Percentiles rank a stretch among this genome's conserved stretches.
Evolutionary conservation across 2,113 vertebrate species (phyloP).

Genomic region (Trogon melanurus): DNA sequence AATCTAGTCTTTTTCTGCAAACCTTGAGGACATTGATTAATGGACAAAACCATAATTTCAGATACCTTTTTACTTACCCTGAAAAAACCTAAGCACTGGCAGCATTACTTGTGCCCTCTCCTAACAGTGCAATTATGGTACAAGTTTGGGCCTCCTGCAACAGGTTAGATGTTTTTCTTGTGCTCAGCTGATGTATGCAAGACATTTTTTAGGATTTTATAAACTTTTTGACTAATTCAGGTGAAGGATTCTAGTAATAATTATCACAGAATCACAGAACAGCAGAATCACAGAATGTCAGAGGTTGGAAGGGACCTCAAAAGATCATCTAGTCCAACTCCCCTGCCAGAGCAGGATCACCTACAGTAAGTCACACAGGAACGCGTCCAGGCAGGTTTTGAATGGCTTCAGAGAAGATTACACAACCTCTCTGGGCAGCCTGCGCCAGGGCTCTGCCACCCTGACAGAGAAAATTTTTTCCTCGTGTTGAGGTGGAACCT

Average conservation of each 20-base stretch:
- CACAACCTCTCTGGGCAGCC: too few relatives aligned
- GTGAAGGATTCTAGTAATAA: not conserved
- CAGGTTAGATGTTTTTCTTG: not conserved
- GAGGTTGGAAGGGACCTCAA: too few relatives aligned
- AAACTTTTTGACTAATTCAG: not conserved
- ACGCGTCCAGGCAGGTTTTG: too few relatives aligned
- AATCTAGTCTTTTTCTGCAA: not conserved
- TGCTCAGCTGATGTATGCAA: not conserved
- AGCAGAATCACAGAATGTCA: too few relatives aligned
- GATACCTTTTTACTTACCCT: not conserved
- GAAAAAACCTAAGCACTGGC: not conserved
- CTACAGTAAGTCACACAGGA: too few relatives aligned
- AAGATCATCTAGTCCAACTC: too few relatives aligned
- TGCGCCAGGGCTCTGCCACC: too few relatives aligned
- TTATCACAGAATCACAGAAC: not conserved
- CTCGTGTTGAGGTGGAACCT: too few relatives aligned
- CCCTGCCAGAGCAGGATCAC: too few relatives aligned
- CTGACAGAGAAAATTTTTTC: too few relatives aligned
- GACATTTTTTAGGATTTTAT: not conserved
- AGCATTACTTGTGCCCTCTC: not conserved
- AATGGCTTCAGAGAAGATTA: too few relatives aligned
- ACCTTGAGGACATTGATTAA: not conserved
- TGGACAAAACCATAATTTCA: not conserved
- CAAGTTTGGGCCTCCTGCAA: accelerated
- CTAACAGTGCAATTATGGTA: not conserved